Evolutionary conservation across 2,888 invertebrate species (phyloP).

Genomic region (Hydrotaea cyrtoneurina): DNA sequence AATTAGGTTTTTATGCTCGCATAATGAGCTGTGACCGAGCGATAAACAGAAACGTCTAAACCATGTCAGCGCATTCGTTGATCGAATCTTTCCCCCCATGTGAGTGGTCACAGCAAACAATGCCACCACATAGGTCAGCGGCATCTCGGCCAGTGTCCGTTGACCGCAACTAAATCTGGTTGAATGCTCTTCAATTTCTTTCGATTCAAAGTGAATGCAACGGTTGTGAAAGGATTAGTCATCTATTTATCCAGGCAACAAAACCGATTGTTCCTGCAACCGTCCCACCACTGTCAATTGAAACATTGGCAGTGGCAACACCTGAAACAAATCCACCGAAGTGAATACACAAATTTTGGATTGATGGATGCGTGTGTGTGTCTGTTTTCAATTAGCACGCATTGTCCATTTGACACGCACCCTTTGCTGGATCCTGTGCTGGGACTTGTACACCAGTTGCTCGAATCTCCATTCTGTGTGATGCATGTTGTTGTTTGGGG

Average conservation of each 20-base stretch:
- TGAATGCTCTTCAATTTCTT: background rate
- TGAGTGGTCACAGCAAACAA: background rate
- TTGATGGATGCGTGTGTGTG: background rate
- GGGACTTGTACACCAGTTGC: too few species aligned
- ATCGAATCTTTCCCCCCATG: background rate
- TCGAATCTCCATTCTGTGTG: too few species aligned
- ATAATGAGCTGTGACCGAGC: background rate
- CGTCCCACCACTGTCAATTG: background rate
- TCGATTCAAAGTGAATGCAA: background rate
- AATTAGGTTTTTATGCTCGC: background rate
- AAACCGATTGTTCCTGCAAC: background rate
- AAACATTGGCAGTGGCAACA: background rate
- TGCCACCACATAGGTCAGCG: background rate
- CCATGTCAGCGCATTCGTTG: background rate
- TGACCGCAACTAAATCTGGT: background rate
- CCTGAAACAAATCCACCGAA: background rate
- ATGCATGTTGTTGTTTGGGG: background rate
- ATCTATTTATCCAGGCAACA: background rate
- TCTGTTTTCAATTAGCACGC: conserved; percentile 22
- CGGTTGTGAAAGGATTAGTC: background rate
- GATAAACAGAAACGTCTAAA: background rate
- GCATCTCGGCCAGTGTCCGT: background rate
- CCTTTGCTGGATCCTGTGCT: too few species aligned
- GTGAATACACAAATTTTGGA: background rate
- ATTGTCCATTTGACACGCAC: conserved; percentile 21